phyloP scores from a whole-genome alignment of 2,113 vertebrate genomes.

The Sorex fumeus region DNA sequence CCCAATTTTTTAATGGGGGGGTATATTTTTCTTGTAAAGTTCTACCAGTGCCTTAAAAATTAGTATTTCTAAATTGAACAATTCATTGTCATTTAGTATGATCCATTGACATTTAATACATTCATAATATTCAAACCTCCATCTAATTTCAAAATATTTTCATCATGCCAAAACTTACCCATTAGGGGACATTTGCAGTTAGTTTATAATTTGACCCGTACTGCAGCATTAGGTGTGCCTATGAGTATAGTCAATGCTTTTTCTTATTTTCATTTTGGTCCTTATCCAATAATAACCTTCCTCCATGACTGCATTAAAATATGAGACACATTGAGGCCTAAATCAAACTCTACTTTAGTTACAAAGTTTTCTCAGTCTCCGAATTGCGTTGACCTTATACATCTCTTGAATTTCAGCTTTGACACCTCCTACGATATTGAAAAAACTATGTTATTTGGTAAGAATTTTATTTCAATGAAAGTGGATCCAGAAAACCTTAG shows the following conservation, averaged over 20 bases:
- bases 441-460: background rate
- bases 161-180: background rate
- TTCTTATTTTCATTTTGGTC: background rate
- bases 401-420: background rate
- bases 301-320: background rate
- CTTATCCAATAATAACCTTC: background rate
- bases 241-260: background rate
- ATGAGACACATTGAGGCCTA: background rate
- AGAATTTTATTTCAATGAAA: slow-evolving; percentile 36
- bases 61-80: background rate
- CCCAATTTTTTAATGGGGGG: no score
- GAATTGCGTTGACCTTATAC: background rate
- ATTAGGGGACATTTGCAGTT: background rate
- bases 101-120: background rate
- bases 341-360: background rate
- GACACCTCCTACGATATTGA: background rate
- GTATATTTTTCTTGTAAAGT: no score
- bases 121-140: background rate
- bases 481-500: background rate
- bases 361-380: background rate
- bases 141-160: background rate
- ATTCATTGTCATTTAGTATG: background rate
- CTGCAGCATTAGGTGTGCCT: background rate
- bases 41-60: background rate
- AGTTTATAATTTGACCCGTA: background rate